phyloP scores from a whole-genome alignment of 1,140 invertebrate species.

The Aphis craccivora region DNA sequence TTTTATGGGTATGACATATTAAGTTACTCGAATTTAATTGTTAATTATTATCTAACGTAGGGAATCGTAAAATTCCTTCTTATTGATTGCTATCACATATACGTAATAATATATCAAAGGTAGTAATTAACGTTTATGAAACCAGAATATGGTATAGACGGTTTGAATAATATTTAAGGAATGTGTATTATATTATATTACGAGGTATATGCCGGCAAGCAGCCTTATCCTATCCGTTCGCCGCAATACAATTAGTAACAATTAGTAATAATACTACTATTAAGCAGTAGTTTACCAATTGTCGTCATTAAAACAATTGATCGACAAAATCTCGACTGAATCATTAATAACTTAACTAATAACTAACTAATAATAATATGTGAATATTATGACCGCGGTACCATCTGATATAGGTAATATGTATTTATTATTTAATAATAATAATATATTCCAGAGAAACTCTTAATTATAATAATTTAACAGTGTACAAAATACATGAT shows the following conservation, averaged over 20 bases:
- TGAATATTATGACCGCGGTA: neutral
- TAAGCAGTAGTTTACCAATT: neutral
- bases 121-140: neutral
- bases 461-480: neutral
- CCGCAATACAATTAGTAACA: neutral
- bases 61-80: neutral
- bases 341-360: neutral
- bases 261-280: neutral
- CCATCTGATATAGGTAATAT: neutral
- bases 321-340: neutral
- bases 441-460: neutral
- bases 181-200: neutral
- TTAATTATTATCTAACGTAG: neutral
- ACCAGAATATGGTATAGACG: neutral
- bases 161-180: neutral
- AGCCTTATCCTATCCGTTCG: neutral
- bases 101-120: neutral
- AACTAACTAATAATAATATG: no score
- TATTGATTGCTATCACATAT: neutral
- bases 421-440: neutral
- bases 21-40: neutral
- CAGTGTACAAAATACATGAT: neutral
- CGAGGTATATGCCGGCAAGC: neutral
- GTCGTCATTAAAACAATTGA: neutral
- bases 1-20: neutral